Evolutionary conservation across 1,140 invertebrate genomes (phyloP).

Genomic region (Dreissena rostriformis): DNA sequence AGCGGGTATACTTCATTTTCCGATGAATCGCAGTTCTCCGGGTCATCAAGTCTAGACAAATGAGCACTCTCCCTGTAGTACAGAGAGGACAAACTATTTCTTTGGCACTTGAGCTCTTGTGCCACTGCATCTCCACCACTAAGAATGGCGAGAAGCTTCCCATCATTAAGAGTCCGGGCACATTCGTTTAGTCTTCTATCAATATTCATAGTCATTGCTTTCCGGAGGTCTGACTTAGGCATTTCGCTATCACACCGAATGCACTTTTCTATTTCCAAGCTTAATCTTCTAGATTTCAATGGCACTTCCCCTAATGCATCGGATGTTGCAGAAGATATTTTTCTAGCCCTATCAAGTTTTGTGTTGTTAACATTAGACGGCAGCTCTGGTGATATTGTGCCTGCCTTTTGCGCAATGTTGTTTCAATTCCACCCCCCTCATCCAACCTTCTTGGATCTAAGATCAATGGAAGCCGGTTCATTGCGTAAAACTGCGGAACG

Average conservation of each 20-base stretch:
- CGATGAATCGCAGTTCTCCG: background rate
- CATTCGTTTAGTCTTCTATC: conserved; percentile 4
- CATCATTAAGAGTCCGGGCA: conserved; percentile 18
- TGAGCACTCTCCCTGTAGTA: conserved; percentile 28
- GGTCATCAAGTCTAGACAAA: background rate
- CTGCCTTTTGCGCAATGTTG: conserved; percentile 22
- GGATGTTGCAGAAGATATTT: background rate
- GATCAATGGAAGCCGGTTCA: conserved; percentile 31
- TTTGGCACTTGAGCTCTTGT: conserved; percentile 56
- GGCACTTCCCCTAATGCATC: background rate
- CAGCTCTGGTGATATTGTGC: conserved; percentile 33
- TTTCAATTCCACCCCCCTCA: conserved; percentile 42
- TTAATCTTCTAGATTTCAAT: background rate
- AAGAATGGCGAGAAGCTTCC: conserved; percentile 43
- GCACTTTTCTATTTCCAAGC: background rate
- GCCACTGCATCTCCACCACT: conserved; percentile 57
- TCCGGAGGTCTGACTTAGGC: background rate
- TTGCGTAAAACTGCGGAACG: conserved; percentile 30
- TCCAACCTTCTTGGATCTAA: conserved; percentile 44
- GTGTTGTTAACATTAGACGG: conserved; percentile 19
- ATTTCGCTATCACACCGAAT: conserved; percentile 12
- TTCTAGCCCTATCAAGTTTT: conserved; percentile 16
- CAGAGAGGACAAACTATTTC: conserved; percentile 27
- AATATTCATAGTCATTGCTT: conserved; percentile 18
- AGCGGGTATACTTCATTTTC: conserved; percentile 41